Percentiles rank a stretch among this genome's conserved stretches.
Evolutionary conservation across 2,797 vertebrate genomes (phyloP).

Genomic region (Parotocinclus haroldoi): DNA sequence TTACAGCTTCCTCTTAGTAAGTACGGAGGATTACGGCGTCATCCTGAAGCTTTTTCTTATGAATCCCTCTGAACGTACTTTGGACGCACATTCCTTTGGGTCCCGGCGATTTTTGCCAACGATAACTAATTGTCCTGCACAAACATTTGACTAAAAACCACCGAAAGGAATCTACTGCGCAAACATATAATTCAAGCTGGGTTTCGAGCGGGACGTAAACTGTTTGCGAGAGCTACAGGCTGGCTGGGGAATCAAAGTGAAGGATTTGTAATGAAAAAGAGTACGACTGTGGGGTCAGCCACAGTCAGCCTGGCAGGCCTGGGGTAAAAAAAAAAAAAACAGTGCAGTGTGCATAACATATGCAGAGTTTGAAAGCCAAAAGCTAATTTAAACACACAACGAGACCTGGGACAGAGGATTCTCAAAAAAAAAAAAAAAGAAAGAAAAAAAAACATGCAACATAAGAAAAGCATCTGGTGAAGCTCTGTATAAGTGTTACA

Average conservation of each 20-base stretch:
- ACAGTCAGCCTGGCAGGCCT: slow-evolving; percentile 77
- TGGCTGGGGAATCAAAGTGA: slow-evolving; percentile 88
- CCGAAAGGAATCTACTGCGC: slow-evolving; percentile 82
- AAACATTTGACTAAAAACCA: slow-evolving; percentile 80
- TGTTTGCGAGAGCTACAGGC: slow-evolving; percentile 87
- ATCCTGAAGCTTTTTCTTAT: slow-evolving; percentile 38
- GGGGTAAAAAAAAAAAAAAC: slow-evolving; percentile 76
- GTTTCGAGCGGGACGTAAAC: slow-evolving; percentile 86
- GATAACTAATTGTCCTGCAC: slow-evolving; percentile 86
- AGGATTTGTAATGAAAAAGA: slow-evolving; percentile 87
- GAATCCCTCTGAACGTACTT: slow-evolving; percentile 65
- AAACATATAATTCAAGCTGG: slow-evolving; percentile 91
- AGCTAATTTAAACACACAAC: slow-evolving; percentile 41
- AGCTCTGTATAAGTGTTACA: slow-evolving; percentile 64
- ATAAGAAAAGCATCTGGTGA: slow-evolving; percentile 84
- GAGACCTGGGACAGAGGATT: slow-evolving; percentile 25
- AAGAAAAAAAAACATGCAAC: slow-evolving; percentile 72
- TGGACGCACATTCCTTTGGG: slow-evolving; percentile 72
- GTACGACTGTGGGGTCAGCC: slow-evolving; percentile 84
- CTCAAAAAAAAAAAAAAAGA: slow-evolving; percentile 45
- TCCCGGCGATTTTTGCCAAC: slow-evolving; percentile 79
- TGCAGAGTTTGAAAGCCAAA: slow-evolving; percentile 31
- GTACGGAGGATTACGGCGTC: slow-evolving; percentile 15
- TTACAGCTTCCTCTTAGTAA: background rate
- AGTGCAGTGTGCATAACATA: slow-evolving; percentile 48